Evolutionary conservation across 2,797 vertebrate genomes (phyloP), one percentile per base, ranked within the genome.

Genomic region (Thunnus albacares): DNA sequence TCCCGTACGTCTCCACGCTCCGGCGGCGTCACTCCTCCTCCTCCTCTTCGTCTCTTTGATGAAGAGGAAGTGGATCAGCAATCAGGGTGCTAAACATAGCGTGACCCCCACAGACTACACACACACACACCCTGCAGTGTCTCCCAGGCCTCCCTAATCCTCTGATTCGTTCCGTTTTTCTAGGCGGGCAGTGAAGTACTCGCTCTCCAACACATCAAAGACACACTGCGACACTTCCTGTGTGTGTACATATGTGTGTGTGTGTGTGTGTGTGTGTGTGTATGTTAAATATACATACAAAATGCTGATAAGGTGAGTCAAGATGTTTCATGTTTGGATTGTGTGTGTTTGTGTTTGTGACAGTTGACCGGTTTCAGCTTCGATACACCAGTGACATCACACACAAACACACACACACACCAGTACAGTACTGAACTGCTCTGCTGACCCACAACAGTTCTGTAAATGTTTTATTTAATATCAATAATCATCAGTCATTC

Each of bases 161-260:
- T 81, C 66, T 63, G 71, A 90, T 92, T 88, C 20, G 83, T 86
- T 90, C 62, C 75, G 53, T 86, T 89, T 90, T 78, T 80, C 58
- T 77, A 81, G 47, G 73, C 79, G 41, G 86, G 68, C 81, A 87
- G 72, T 49, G 77, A 87, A 90, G 81, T 67, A 68, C 80, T 84
- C 22, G 2, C 69, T 70, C 60, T 70, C 47, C 8, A 28, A 77
- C 80, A 85, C 82, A 89, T 87, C 85, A 91, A 89, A 91, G 75
- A 86, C 65, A 79, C 69, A 49, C 75, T 57, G 67, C 33, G 75
- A 41, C 58, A 70, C 82, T 76, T 71, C 33, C 63, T 66, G 18
- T 73, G 55, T 62, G 22, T 58, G 60, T 70, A 45, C 45, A 55
- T 52, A 55, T 33, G 38, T 64, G 28, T 61, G 63, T 57, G 70